Conservation (phyloP, 2,888 invertebrate genomes). For the Boloria selene region DNA sequence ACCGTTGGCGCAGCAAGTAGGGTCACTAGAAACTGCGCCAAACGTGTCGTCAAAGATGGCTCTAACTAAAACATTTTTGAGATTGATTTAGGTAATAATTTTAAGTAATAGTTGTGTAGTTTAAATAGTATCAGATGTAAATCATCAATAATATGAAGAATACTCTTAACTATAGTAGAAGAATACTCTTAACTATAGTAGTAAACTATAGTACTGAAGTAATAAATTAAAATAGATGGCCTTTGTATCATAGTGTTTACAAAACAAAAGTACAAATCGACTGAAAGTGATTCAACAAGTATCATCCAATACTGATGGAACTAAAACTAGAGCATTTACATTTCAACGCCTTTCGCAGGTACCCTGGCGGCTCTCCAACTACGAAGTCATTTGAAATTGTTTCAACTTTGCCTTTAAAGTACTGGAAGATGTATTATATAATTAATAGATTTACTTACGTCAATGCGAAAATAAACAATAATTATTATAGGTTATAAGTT, state of each 20-base stretch:
- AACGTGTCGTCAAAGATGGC: too few species aligned
- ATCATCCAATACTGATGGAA: neutral
- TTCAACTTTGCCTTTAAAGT: slow-evolving; percentile 3
- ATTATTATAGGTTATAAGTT: neutral
- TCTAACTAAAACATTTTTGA: too few species aligned
- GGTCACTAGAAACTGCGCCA: too few species aligned
- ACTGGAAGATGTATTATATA: neutral
- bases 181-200: too few species aligned
- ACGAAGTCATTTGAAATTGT: slow-evolving; percentile 9
- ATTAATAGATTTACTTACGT: neutral
- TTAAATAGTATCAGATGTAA: too few species aligned
- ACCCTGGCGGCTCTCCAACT: slow-evolving; percentile 20
- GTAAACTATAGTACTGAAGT: too few species aligned
- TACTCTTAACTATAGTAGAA: too few species aligned
- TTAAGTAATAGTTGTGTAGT: too few species aligned
- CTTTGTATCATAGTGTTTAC: neutral
- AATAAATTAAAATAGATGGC: too few species aligned
- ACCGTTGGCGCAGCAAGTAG: too few species aligned
- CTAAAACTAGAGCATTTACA: neutral
- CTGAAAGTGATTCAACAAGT: neutral
- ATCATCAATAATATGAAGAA: too few species aligned
- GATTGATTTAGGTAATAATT: too few species aligned
- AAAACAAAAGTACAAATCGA: neutral
- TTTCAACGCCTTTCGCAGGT: slow-evolving; percentile 7
- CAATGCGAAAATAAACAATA: neutral